phyloP scores from a whole-genome alignment of 2,888 invertebrate genomes.

The Lasius platythorax region DNA sequence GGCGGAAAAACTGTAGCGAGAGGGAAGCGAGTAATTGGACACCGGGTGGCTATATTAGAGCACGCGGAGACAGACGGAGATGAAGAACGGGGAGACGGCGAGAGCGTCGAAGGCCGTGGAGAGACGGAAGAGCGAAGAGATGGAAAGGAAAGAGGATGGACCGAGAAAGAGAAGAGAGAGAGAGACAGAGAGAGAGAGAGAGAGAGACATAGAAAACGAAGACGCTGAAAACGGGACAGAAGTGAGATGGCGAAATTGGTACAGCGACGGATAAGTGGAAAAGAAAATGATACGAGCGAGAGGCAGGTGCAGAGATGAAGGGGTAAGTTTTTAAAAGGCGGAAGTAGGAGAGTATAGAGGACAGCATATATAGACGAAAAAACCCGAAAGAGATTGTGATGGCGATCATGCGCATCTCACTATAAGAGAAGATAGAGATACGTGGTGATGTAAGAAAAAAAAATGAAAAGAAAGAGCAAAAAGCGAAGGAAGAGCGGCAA shows the following conservation, averaged over 20 bases:
- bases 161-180: constrained; percentile 48
- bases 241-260: constrained; percentile 37
- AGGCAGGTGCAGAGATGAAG: constrained; percentile 21
- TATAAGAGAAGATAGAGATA: neutral
- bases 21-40: constrained; percentile 83
- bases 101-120: constrained; percentile 32
- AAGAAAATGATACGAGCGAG: constrained; percentile 40
- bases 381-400: constrained; percentile 22
- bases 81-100: constrained; percentile 58
- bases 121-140: constrained; percentile 30
- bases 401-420: constrained; percentile 37
- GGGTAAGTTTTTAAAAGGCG: constrained; percentile 26
- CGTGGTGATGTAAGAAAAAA: neutral
- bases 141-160: constrained; percentile 33
- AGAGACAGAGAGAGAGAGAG: constrained; percentile 52
- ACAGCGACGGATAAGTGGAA: constrained; percentile 20
- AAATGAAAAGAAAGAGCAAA: neutral
- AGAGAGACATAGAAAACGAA: constrained; percentile 25
- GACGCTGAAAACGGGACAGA: constrained; percentile 46
- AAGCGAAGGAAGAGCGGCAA: neutral
- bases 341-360: constrained; percentile 16
- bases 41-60: constrained; percentile 85
- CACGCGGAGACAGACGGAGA: constrained; percentile 77
- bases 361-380: neutral
- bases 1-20: constrained; percentile 70